These are phyloP conservation scores for Falco cherrug DNA, from an alignment of 2,797 vertebrate genomes.

Conservation along the genomic window DNA sequence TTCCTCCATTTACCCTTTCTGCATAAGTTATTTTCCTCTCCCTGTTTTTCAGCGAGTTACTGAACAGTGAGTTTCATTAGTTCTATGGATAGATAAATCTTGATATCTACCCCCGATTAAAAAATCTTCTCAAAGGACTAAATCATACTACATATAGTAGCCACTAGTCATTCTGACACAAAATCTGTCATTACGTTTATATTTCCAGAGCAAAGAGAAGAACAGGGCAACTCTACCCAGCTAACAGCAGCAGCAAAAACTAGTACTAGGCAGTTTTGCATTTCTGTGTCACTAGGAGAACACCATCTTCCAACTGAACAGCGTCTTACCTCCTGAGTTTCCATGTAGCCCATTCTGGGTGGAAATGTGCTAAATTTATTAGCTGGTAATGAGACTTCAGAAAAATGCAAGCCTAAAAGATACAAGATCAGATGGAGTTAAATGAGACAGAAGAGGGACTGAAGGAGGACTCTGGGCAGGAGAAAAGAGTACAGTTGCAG, in stretches of 20 bases:
- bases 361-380: background rate
- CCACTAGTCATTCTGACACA: background rate
- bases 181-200: background rate
- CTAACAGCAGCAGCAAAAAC: background rate
- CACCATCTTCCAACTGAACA: background rate
- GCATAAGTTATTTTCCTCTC: background rate
- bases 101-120: background rate
- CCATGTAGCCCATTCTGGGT: background rate
- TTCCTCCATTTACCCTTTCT: background rate
- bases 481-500: background rate
- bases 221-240: background rate
- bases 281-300: background rate
- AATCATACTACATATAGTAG: background rate
- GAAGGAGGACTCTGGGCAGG: background rate
- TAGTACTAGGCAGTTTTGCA: background rate
- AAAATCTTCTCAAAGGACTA: background rate
- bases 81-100: background rate
- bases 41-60: background rate
- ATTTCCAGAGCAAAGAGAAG: background rate
- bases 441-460: background rate
- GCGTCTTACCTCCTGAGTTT: background rate
- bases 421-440: background rate
- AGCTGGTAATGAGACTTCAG: background rate
- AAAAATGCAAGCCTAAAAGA: background rate
- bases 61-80: background rate